These are phyloP conservation scores for Botia almorhae DNA, from an alignment of 2,797 vertebrate species.

Conservation along the genomic window DNA sequence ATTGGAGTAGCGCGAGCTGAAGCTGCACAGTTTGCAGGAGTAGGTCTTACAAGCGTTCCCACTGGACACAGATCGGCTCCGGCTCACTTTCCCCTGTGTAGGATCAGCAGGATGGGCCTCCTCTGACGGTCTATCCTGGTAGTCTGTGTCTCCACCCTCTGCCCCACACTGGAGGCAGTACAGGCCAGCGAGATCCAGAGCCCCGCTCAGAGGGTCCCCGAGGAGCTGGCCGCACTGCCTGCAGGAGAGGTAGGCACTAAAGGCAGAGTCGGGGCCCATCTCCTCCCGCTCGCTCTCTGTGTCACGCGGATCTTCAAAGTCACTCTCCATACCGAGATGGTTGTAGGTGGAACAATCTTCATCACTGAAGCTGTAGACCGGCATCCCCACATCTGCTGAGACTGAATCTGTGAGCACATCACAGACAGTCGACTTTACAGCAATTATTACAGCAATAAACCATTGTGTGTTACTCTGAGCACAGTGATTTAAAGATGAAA, in stretches of 20 bases:
- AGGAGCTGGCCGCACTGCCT: constrained; percentile 83
- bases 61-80: background rate
- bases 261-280: constrained; percentile 67
- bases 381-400: constrained; percentile 81
- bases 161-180: constrained; percentile 74
- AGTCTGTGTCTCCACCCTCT: constrained; percentile 38
- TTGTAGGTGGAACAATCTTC: constrained; percentile 82
- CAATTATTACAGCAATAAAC: background rate
- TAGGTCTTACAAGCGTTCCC: constrained; percentile 74
- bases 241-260: constrained; percentile 78
- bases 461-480: too few relatives aligned
- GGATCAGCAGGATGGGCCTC: constrained; percentile 12
- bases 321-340: constrained; percentile 80
- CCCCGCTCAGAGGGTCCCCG: constrained; percentile 76
- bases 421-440: background rate
- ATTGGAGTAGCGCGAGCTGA: constrained; percentile 96
- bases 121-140: constrained; percentile 51
- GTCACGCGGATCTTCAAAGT: constrained; percentile 76
- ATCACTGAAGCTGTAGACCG: constrained; percentile 85
- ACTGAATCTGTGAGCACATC: constrained; percentile 74
- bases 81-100: constrained; percentile 40
- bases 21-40: constrained; percentile 91
- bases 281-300: constrained; percentile 72
- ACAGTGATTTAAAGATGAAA: too few relatives aligned
- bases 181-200: constrained; percentile 75